Evolutionary conservation across 1,140 invertebrate species (phyloP).

Genomic region (Bilobella aurantiaca): DNA sequence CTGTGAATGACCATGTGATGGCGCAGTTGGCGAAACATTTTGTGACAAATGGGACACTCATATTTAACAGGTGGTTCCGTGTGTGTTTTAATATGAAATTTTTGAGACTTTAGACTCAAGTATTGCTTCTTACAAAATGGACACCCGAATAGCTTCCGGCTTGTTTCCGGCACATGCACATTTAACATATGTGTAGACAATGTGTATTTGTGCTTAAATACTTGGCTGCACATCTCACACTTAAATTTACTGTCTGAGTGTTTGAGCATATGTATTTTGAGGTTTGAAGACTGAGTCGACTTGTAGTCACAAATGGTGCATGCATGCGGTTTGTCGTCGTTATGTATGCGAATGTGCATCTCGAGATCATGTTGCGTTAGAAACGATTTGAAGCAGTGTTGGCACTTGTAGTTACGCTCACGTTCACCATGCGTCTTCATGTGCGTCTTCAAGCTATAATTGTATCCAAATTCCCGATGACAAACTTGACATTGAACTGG

Average conservation of each 20-base stretch:
- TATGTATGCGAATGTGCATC: neutral
- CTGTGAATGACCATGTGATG: neutral
- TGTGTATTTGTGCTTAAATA: neutral
- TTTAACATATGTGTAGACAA: neutral
- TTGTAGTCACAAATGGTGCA: neutral
- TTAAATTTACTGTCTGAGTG: neutral
- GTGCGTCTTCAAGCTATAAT: neutral
- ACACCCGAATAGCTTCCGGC: neutral
- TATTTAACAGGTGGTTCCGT: neutral
- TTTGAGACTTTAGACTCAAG: neutral
- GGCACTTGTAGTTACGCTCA: no score
- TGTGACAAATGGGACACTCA: slow-evolving; percentile 1
- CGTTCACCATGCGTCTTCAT: neutral
- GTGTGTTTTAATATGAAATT: neutral
- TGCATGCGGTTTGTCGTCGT: neutral
- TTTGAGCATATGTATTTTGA: neutral
- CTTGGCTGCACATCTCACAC: neutral
- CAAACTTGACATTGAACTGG: neutral
- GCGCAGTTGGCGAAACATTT: neutral
- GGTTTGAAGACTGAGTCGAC: neutral
- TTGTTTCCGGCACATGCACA: neutral
- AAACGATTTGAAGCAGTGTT: no score
- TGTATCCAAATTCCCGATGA: neutral
- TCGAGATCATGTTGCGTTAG: neutral
- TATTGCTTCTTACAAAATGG: neutral